Base-by-base conservation (phyloP, 2,797 vertebrate species). In the Margarornis squamiger region DNA sequence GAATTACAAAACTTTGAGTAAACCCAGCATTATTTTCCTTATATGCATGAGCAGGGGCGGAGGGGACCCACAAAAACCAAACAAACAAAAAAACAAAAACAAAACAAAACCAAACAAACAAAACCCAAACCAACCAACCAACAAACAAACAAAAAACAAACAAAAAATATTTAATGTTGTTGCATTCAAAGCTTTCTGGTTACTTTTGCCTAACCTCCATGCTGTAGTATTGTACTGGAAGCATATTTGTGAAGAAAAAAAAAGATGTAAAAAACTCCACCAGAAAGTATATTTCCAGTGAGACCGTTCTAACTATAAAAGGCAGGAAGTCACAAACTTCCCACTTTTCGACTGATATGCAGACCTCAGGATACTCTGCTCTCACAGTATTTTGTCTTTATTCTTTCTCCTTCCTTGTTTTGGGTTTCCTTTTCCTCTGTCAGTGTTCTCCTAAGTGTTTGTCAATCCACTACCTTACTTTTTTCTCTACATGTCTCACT, bases 111-210 rank as follows among this genome's bases (percentile, higher is more conserved):
- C 36, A 87, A 51, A 13, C 39, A 32, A 1, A 26, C 4, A 12
- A 52, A 10, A 26, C 36, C 36, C 36, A 27, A 39, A 39, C 39
- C 48, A 0, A 0, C 3, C 39, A 39, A 39, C 12, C 39, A 43
- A 46, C 13, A 87, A 46, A 12, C 32, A 32, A 1, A 49, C 4
- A 12, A 52, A 10, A 29, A 43, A 41, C 41, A 26, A 0, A 0
- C 3, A 7, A 43, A 41, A 41, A 41, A 41, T 41, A 41, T 41
- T 41, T 41, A 45, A 45, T 18, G 41, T 43, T 79, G 10, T 8
- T 81, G n/a, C 67, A 57, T 91, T 59, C 45, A 83, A 91, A 75
- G 26, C 8, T 48, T 82, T 77, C 23, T 65, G 34, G 9, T 57
- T 45, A 67, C 32, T 88, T 75, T 52, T 66, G 14, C 12, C 29